Base-by-base conservation (phyloP, 2,888 invertebrate genomes). In the Ophion slaviceki region DNA sequence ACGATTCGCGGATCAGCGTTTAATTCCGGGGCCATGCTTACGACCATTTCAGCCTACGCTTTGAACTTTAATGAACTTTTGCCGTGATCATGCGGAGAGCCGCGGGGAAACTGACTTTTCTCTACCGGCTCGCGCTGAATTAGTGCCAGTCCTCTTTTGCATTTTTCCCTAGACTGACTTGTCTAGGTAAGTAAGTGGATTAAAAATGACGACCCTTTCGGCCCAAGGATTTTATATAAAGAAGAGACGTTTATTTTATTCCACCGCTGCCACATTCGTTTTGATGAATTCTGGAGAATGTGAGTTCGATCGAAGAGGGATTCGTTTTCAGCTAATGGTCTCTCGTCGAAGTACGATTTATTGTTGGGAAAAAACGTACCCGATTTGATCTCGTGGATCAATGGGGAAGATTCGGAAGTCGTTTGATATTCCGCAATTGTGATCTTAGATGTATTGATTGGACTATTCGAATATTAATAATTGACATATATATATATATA, bases 61-160 rank as follows among this genome's bases (percentile, higher is more conserved):
- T 84, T 77, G 77, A 84, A 81, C 81, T 84, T 84, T 81, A 84
- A 84, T 84, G 80, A 84, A 84, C 81, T 84, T 84, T 72, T 77
- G 64, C 72, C 72, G 84, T 72, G 84, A 67, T 62, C 77, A 59
- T 66, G 72, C 57, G n/a, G 68, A 36, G 72, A 24, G 62, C 47
- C 62, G 57, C 57, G 61, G 67, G 61, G 53, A 75, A 40, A 66
- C 66, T 62, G 32, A 72, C 67, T 68, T 74, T 68, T 45, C 68
- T 24, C 17, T 59, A 32, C 47, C 53, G n/a, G 28, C 28, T 61
- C 36, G 47, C 57, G 64, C 77, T 45, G 74, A 84, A 85, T 85
- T 81, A 81, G 67, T 77, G 80, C 67, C 74, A 77, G 80, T 77
- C 62, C 61, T 78, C 77, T 78, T 81, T 77, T 78, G 62, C 61